Percentiles rank a stretch among this genome's conserved stretches.
These are phyloP conservation scores for Ascaphus truei DNA, from an alignment of 2,113 vertebrate species.

Conservation along the genomic window DNA sequence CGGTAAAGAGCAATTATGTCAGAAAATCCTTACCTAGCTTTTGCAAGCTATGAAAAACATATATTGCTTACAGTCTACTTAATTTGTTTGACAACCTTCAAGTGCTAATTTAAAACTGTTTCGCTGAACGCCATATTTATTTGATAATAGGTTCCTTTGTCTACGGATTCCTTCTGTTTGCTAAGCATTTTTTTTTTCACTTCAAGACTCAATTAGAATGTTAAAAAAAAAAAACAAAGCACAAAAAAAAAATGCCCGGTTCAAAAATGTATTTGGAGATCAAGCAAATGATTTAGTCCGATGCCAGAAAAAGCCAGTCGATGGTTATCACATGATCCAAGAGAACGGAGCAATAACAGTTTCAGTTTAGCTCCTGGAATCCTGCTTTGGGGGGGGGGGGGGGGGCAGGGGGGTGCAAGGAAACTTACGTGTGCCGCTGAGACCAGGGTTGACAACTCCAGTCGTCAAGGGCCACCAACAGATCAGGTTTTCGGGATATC, in stretches of 20 bases:
- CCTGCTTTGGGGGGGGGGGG: constrained; percentile 93
- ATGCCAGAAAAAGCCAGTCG: constrained; percentile 70
- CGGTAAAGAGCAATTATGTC: constrained; percentile 18
- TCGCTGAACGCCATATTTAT: constrained; percentile 49
- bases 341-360: constrained; percentile 66
- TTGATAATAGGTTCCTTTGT: constrained; percentile 61
- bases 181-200: constrained; percentile 68
- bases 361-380: constrained; percentile 78
- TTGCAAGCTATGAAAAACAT: constrained; percentile 31
- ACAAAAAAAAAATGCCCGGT: constrained; percentile 66
- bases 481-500: no score
- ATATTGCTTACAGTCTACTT: constrained; percentile 31
- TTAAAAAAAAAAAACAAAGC: constrained; percentile 37
- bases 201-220: constrained; percentile 67
- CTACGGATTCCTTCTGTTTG: constrained; percentile 61
- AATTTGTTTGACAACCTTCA: constrained; percentile 36
- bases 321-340: constrained; percentile 81
- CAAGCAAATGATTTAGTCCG: constrained; percentile 66
- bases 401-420: constrained; percentile 86
- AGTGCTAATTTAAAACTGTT: constrained; percentile 61
- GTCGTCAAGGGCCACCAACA: no score
- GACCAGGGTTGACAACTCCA: no score
- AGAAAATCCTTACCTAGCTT: constrained; percentile 15
- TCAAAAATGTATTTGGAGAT: constrained; percentile 78
- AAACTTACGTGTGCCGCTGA: constrained; percentile 88